Base-by-base conservation (phyloP, 2,113 vertebrate species). In the Zapornia atra region DNA sequence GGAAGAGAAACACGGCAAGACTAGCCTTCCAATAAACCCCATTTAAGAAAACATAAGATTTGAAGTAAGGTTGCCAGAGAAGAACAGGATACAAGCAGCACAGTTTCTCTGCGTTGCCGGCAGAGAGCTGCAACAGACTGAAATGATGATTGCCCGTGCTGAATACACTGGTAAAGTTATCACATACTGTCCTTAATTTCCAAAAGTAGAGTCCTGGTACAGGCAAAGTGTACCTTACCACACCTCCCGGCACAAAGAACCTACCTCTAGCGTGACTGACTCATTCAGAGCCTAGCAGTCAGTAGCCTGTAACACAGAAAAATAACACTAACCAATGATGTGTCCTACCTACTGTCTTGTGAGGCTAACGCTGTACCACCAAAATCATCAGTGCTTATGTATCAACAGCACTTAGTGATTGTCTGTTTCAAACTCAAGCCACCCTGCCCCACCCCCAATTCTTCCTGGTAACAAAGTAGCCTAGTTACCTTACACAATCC, bases 401-500 rank as follows among this genome's bases (percentile, higher is more conserved):
- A 54, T 42, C 2, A 4, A 88, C 44, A 61, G 7, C 10, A 36
- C 8, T 28, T 21, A 12, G 10, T 5, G 5, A 51, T 57, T 18
- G 29, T 11, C 9, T 33, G 12, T 69, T 73, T 88, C 13, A 59
- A 64, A 19, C 11, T 6, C 8, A 48, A 46, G 44, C 16, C 46
- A 44, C 44, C 24, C 51, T 5, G 7, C 8, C 12, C 0, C n/a
- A n/a, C n/a, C 2, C 40, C 17, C 16, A 19, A 48, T 48, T 17
- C 28, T 51, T 57, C 28, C 20, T 46, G 9, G 42, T n/a, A 46
- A 46, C 12, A 44, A 19, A 6, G 13, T 17, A 54, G 18, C 15
- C 31, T 34, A 79, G 38, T 31, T 31, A 29, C 18, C 0, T 0
- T 12, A 12, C 12, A 56, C 7, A 24, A 8, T 75, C 7, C 13